These are phyloP conservation scores for Apamea anceps DNA, from an alignment of 2,888 invertebrate genomes.

Conservation along the genomic window DNA sequence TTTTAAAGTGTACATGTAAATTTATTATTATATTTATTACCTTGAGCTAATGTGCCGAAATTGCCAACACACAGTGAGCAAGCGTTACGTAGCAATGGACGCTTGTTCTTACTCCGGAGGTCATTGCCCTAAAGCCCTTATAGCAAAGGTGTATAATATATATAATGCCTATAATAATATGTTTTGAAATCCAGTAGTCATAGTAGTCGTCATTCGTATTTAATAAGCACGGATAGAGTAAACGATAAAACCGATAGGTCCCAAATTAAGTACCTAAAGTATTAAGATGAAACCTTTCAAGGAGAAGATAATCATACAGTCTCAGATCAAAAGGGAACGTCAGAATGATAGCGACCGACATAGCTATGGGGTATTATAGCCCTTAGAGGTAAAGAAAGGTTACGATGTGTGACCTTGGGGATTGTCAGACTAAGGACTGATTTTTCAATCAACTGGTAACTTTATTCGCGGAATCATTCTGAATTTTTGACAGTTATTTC, in stretches of 20 bases:
- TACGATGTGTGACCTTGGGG: background rate
- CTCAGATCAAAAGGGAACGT: constrained; percentile 9
- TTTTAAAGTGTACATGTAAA: too few relatives aligned
- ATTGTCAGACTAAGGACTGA: background rate
- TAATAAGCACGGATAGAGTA: constrained; percentile 22
- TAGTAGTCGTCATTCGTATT: constrained; percentile 8
- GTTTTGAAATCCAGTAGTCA: too few relatives aligned
- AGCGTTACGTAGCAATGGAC: background rate
- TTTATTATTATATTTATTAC: too few relatives aligned
- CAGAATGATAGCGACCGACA: background rate
- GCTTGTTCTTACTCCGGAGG: background rate
- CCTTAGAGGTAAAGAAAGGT: background rate
- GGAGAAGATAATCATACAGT: constrained; percentile 4
- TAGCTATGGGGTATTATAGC: background rate
- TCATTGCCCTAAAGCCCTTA: background rate
- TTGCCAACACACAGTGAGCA: background rate
- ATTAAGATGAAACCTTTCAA: constrained; percentile 20
- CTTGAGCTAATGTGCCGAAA: background rate
- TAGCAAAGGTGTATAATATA: too few relatives aligned
- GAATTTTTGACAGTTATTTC: too few relatives aligned
- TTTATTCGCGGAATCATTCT: too few relatives aligned
- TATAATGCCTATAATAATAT: background rate
- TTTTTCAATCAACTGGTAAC: too few relatives aligned
- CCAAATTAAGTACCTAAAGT: constrained; percentile 14
- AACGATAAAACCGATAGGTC: background rate